Base-by-base conservation (phyloP, 64 coral and sea anemone species). In the Dendronephthya gigantea region DNA sequence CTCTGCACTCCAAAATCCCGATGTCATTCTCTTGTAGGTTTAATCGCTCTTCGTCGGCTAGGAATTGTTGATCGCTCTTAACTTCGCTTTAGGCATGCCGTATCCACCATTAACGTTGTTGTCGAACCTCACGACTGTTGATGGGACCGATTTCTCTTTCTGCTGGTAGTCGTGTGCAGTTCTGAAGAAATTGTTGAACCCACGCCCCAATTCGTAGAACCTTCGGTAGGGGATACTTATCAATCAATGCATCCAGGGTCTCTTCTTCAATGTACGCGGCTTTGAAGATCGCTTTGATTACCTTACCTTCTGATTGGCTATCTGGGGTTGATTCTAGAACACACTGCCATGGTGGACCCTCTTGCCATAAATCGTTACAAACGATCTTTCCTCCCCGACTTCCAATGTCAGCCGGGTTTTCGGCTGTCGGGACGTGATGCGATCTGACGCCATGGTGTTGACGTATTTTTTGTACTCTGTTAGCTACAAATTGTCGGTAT, bases 21-120 rank as follows among this genome's bases (percentile, higher is more conserved):
- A 40, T 16, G 35, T 86, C n/a, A 29, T 33, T 86, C 22, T 38
- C 22, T 66, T 86, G 84, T 40, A 83, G 69, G 84, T 82, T 90
- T 35, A 86, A 85, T 31, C 70, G 84, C 7, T 72, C 68, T 58
- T 48, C 16, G n/a, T 79, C 79, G 19, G 45, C 43, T 40, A 82
- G 48, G 40, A 85, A 79, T 39, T 66, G 69, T n/a, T 32, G 27
- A 22, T 86, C 45, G 23, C 82, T 38, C 48, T 36, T 68, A 5
- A 32, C 82, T 84, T 82, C 52, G 74, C 75, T 35, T 90, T 90
- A 83, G 35, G 88, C 43, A 70, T 35, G 82, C 7, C 83, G 58
- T 48, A 90, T 75, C 82, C 88, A 90, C 82, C 82, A 89, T 45
- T 45, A 11, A 4, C 41, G 41, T 45, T 45, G 41, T 45, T 45